These are phyloP conservation scores for Oreochromis spilurus DNA, from an alignment of 2,113 vertebrate species.

Conservation along the genomic window DNA sequence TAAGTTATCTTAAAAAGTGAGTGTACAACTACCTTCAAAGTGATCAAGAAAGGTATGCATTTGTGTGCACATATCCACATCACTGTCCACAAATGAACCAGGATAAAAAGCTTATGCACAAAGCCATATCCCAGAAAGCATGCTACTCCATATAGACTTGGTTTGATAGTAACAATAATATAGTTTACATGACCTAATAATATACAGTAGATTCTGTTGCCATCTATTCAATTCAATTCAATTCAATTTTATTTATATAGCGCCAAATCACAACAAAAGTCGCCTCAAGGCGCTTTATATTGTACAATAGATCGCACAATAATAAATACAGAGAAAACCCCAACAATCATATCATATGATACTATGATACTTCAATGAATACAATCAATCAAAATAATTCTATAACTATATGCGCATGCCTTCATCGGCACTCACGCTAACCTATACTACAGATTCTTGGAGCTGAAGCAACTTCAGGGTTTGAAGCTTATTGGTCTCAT, in stretches of 20 bases:
- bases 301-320: too few species aligned
- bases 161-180: neutral
- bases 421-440: neutral
- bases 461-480: neutral
- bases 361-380: neutral
- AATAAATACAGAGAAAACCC: too few species aligned
- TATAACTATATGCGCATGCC: neutral
- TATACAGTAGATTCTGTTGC: neutral
- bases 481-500: slow-evolving; percentile 30
- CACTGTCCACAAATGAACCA: neutral
- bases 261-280: too few species aligned
- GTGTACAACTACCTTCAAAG: neutral
- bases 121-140: neutral
- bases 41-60: neutral
- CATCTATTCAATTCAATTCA: too few species aligned
- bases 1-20: neutral
- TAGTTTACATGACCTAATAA: neutral
- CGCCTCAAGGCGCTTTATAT: too few species aligned
- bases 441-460: neutral
- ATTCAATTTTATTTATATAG: too few species aligned
- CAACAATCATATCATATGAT: too few species aligned
- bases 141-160: neutral
- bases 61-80: neutral
- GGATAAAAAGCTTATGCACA: neutral
- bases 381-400: neutral